A percentile compares a stretch with the other conserved stretches of the same genome.
Evolutionary conservation across 2,888 invertebrate species (phyloP).

Genomic region (Mactromeris polynyma): DNA sequence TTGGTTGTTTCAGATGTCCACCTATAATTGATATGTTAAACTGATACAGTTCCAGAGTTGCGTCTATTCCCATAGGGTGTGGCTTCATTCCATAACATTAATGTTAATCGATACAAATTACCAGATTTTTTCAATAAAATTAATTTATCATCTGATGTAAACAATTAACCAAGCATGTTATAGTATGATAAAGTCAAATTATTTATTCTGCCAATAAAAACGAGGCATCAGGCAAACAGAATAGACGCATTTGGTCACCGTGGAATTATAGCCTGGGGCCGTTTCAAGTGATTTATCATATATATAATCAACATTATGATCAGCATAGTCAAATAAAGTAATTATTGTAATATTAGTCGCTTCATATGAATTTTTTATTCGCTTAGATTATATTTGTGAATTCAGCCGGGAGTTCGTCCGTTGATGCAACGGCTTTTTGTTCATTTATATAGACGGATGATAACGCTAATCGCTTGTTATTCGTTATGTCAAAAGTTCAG

Average conservation of each 20-base stretch:
- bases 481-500: conserved; percentile 51
- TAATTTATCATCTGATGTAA: neutral
- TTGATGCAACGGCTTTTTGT: conserved; percentile 35
- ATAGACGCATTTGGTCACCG: neutral
- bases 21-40: neutral
- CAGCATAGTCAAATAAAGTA: conserved; percentile 36
- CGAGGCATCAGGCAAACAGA: neutral
- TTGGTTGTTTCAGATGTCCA: too few relatives aligned
- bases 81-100: neutral
- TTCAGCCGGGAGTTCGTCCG: conserved; percentile 8
- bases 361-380: conserved; percentile 66
- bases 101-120: neutral
- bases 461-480: conserved; percentile 40
- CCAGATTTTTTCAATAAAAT: conserved; percentile 20
- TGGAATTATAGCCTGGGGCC: conserved; percentile 15
- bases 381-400: conserved; percentile 54
- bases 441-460: conserved; percentile 21
- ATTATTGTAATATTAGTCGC: conserved; percentile 37
- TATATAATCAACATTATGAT: conserved; percentile 21
- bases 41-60: neutral
- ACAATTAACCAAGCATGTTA: neutral
- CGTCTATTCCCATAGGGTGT: neutral
- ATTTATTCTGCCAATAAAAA: conserved; percentile 7
- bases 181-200: neutral
- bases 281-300: conserved; percentile 31